These are phyloP conservation scores for Callaeas wilsoni DNA, from an alignment of 2,113 vertebrate species.

Conservation along the genomic window DNA sequence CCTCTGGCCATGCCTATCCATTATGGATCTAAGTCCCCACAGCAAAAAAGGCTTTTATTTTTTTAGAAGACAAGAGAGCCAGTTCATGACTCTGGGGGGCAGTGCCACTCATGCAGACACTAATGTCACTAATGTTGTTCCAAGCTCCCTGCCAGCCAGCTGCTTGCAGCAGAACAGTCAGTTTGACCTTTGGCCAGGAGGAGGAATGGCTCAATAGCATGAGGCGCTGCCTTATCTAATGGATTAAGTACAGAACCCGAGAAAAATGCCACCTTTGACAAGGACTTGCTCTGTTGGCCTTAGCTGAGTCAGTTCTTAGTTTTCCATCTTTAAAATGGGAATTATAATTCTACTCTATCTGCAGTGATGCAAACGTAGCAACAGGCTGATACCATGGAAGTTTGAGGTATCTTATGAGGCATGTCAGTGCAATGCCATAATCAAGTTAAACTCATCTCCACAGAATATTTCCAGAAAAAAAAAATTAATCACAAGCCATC, in stretches of 20 bases:
- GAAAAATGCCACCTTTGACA: slow-evolving; percentile 45
- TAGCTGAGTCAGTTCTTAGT: neutral
- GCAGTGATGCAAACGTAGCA: neutral
- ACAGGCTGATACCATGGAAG: neutral
- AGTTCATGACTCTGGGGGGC: slow-evolving; percentile 26
- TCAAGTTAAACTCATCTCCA: neutral
- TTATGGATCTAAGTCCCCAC: neutral
- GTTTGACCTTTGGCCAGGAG: slow-evolving; percentile 46
- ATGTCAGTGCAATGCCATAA: no score
- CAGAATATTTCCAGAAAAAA: neutral
- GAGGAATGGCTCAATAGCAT: slow-evolving; percentile 35
- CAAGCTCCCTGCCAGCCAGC: slow-evolving; percentile 52
- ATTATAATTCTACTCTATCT: neutral
- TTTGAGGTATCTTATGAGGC: fast-evolving
- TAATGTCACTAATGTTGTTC: slow-evolving; percentile 47
- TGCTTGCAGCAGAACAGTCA: slow-evolving; percentile 23
- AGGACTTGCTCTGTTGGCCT: slow-evolving; percentile 19
- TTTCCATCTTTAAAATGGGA: slow-evolving; percentile 4
- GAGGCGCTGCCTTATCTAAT: slow-evolving; percentile 54
- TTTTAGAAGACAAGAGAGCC: slow-evolving; percentile 12
- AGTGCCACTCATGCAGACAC: slow-evolving; percentile 45
- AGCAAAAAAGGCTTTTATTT: slow-evolving; percentile 7
- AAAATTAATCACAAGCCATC: neutral
- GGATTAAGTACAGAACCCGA: slow-evolving; percentile 45
- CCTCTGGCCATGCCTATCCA: neutral